phyloP scores from a whole-genome alignment of 30 jellyfish, hydroid and myxozoan genomes.

The Turritopsis dohrnii region DNA sequence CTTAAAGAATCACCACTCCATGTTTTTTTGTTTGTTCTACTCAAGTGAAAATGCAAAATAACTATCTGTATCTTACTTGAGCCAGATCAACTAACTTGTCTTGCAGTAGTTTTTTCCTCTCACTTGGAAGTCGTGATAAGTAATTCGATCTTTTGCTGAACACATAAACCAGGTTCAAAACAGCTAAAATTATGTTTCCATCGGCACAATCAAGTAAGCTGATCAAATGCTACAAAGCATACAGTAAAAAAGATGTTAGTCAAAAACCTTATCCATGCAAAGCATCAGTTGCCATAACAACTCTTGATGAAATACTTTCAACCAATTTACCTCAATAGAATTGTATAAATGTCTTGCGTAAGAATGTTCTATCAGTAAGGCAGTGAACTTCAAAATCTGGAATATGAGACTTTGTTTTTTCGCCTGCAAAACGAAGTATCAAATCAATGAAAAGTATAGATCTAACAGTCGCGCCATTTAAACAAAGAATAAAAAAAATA shows the following conservation, averaged over 20 bases:
- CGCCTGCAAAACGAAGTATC: too few relatives aligned
- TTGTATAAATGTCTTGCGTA: constrained; percentile 97
- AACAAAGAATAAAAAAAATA: too few relatives aligned
- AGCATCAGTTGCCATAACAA: too few relatives aligned
- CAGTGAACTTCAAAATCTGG: constrained; percentile 85
- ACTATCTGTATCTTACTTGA: constrained; percentile 77
- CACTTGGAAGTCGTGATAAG: constrained; percentile 82
- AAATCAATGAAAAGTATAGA: too few relatives aligned
- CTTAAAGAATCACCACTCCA: constrained; percentile 12
- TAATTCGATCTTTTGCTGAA: constrained; percentile 97
- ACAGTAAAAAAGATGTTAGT: too few relatives aligned
- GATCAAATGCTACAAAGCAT: constrained; percentile 57
- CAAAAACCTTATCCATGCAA: too few relatives aligned
- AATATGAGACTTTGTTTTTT: constrained; percentile 61
- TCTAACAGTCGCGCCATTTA: too few relatives aligned
- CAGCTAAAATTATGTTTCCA: constrained; percentile 82
- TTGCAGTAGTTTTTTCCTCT: constrained; percentile 70
- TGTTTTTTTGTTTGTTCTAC: too few relatives aligned
- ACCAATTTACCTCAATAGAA: constrained; percentile 76
- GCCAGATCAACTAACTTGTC: constrained; percentile 77
- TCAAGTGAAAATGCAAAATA: too few relatives aligned
- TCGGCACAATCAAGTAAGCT: constrained; percentile 94
- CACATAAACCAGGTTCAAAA: constrained; percentile 81
- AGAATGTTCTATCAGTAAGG: constrained; percentile 92
- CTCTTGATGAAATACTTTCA: too few relatives aligned